phyloP scores from a whole-genome alignment of 2,113 vertebrate species.

The Rhabdornis inornatus region DNA sequence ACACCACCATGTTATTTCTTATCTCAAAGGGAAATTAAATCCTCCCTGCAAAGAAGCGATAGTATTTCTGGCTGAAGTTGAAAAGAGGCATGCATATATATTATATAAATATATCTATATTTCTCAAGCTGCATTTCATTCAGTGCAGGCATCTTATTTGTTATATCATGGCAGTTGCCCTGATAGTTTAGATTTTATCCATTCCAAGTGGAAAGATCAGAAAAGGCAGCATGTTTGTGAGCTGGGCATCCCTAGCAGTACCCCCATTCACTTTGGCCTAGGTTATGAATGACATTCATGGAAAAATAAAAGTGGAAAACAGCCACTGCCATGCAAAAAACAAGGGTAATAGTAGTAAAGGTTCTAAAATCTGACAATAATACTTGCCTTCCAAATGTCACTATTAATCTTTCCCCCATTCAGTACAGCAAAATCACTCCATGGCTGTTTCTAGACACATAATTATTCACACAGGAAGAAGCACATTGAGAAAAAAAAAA shows the following conservation, averaged over 20 bases:
- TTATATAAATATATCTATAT: neutral
- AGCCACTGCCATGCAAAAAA: constrained; percentile 81
- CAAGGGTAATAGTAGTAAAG: constrained; percentile 58
- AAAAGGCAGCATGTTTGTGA: constrained; percentile 49
- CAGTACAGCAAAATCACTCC: constrained; percentile 97
- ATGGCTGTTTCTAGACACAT: constrained; percentile 92
- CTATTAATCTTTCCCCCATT: constrained; percentile 99
- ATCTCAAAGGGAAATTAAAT: constrained; percentile 47
- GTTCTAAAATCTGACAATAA: constrained; percentile 76
- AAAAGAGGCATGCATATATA: constrained; percentile 68
- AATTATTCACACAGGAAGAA: constrained; percentile 81
- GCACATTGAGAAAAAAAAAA: constrained; percentile 71
- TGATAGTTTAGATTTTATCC: constrained; percentile 32
- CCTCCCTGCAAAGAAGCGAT: constrained; percentile 64
- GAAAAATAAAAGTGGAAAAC: constrained; percentile 51
- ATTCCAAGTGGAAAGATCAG: constrained; percentile 56
- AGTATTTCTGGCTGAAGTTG: constrained; percentile 48
- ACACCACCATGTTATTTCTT: neutral
- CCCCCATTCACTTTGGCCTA: constrained; percentile 57
- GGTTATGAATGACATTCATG: constrained; percentile 59
- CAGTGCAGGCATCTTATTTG: constrained; percentile 30
- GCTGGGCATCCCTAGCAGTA: constrained; percentile 44
- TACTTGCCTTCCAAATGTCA: constrained; percentile 99
- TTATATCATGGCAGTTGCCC: constrained; percentile 22
- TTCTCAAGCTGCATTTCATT: constrained; percentile 56